phyloP scores from a whole-genome alignment of 2,888 invertebrate species.

The Latrodectus hesperus region DNA sequence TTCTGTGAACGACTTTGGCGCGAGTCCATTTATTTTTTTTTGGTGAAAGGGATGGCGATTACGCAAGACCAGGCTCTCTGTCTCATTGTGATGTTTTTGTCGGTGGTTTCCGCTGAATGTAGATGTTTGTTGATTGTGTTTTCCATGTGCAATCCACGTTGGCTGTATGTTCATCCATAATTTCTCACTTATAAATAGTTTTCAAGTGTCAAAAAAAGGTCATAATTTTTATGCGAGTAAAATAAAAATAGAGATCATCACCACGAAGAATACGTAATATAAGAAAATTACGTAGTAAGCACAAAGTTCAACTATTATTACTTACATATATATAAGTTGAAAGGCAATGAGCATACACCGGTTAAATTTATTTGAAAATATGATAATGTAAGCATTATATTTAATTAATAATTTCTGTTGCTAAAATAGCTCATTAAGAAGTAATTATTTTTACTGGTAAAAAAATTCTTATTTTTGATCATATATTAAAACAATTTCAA shows the following conservation, averaged over 20 bases:
- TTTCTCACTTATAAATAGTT: slow-evolving; percentile 1
- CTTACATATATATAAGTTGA: too few relatives aligned
- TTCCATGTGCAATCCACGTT: not conserved
- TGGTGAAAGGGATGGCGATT: slow-evolving; percentile 22
- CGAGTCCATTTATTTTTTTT: not conserved
- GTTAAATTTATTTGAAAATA: too few relatives aligned
- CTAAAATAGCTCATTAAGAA: too few relatives aligned
- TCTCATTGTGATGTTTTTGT: not conserved
- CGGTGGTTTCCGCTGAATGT: not conserved
- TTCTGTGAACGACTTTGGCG: slow-evolving; percentile 2
- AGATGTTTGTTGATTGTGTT: not conserved
- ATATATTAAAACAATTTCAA: too few relatives aligned
- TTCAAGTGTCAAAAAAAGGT: not conserved
- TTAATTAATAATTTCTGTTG: too few relatives aligned
- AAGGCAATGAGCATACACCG: too few relatives aligned
- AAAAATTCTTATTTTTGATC: too few relatives aligned
- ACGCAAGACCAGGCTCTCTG: slow-evolving; percentile 10
- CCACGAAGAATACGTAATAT: too few relatives aligned
- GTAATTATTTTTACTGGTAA: too few relatives aligned
- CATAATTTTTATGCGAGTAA: not conserved
- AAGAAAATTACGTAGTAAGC: too few relatives aligned
- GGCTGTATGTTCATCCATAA: not conserved
- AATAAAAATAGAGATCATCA: not conserved
- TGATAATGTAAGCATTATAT: too few relatives aligned
- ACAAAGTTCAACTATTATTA: too few relatives aligned